phyloP scores from a whole-genome alignment of 2,888 invertebrate species.

The Brachyptera putata region DNA sequence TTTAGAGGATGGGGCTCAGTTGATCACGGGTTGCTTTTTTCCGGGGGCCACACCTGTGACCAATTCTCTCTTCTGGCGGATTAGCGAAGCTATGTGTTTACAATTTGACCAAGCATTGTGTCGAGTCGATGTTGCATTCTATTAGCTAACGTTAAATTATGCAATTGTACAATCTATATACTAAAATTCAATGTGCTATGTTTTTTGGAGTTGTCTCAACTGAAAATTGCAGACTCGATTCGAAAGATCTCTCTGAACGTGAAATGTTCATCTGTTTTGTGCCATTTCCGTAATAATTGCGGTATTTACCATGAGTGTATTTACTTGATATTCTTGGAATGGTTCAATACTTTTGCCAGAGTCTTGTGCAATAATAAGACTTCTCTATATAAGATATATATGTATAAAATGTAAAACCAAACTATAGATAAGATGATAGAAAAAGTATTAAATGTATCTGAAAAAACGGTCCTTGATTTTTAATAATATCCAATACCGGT shows the following conservation, averaged over 20 bases:
- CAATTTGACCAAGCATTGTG: slow-evolving; percentile 33
- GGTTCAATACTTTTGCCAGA: slow-evolving; percentile 31
- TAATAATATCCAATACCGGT: not conserved
- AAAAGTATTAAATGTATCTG: slow-evolving; percentile 34
- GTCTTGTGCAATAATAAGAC: slow-evolving; percentile 32
- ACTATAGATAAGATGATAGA: slow-evolving; percentile 32
- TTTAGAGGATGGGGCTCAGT: slow-evolving; percentile 54
- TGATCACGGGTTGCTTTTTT: slow-evolving; percentile 47
- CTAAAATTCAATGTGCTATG: slow-evolving; percentile 33
- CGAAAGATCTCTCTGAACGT: slow-evolving; percentile 22
- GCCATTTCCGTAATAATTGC: slow-evolving; percentile 29
- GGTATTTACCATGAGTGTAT: slow-evolving; percentile 19
- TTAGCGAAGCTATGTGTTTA: slow-evolving; percentile 38
- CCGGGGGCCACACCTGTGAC: slow-evolving; percentile 43
- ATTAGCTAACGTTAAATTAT: slow-evolving; percentile 34
- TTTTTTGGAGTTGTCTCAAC: slow-evolving; percentile 30
- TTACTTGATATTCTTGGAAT: slow-evolving; percentile 29
- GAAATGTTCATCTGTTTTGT: slow-evolving; percentile 24
- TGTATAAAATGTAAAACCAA: slow-evolving; percentile 32
- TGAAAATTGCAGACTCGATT: slow-evolving; percentile 30
- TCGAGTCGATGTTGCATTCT: slow-evolving; percentile 36
- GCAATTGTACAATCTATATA: slow-evolving; percentile 41
- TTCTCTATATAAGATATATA: slow-evolving; percentile 31
- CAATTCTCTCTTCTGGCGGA: slow-evolving; percentile 41
- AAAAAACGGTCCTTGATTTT: not conserved